These are phyloP conservation scores for Asarcornis scutulata DNA, from an alignment of 2,113 vertebrate genomes.

Conservation along the genomic window DNA sequence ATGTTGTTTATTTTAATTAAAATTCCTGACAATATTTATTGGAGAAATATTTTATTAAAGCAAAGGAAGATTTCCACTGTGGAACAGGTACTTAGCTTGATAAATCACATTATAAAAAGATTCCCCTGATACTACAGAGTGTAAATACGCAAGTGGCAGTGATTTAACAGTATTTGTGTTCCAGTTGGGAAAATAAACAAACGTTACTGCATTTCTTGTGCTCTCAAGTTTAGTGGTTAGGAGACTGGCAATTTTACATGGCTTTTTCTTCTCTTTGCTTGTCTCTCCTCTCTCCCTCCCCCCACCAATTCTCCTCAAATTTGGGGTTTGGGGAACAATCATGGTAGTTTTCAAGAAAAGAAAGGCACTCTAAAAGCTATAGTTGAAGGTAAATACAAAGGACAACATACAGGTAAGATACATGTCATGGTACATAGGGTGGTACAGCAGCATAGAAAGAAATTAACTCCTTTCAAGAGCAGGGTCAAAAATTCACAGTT, in stretches of 20 bases:
- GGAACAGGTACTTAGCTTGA: neutral
- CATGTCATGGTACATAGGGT: neutral
- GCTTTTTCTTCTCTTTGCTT: neutral
- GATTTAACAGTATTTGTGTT: neutral
- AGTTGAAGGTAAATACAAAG: neutral
- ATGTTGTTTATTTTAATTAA: neutral
- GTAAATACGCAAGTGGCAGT: neutral
- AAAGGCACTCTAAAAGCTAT: neutral
- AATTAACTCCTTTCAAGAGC: neutral
- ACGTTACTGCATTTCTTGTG: neutral
- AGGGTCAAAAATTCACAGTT: neutral
- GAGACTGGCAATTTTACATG: accelerated
- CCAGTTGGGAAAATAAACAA: neutral
- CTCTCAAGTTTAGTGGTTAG: neutral
- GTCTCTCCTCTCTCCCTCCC: no score
- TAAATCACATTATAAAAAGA: neutral
- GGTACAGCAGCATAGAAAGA: neutral
- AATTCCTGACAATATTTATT: neutral
- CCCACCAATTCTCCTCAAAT: neutral
- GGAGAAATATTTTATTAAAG: neutral
- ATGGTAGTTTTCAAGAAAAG: neutral
- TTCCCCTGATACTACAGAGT: neutral
- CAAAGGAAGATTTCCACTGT: neutral
- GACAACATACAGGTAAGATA: accelerated
- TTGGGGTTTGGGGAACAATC: neutral